These are phyloP conservation scores for Lophura nycthemera DNA, from an alignment of 2,113 vertebrate species.

Conservation along the genomic window DNA sequence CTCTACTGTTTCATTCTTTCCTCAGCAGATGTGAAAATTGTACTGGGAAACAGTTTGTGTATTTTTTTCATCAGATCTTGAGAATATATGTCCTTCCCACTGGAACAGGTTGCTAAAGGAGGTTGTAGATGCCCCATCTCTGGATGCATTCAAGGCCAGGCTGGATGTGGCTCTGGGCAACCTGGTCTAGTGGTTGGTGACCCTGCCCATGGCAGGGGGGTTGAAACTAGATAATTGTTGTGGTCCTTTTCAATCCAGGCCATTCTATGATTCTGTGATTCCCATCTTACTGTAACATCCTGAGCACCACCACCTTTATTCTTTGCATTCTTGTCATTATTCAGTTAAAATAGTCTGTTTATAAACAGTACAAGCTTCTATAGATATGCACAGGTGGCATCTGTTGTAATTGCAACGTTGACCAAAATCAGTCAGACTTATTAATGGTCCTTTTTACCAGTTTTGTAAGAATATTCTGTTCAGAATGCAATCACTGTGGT, in stretches of 20 bases:
- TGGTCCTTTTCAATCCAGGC: too few species aligned
- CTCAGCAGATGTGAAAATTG: not conserved
- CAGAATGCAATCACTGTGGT: not conserved
- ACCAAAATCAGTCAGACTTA: not conserved
- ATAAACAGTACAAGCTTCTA: not conserved
- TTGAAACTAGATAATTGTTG: too few species aligned
- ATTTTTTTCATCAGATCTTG: accelerated
- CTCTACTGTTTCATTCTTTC: conserved; percentile 28
- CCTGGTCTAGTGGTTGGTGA: too few species aligned
- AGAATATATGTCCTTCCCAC: not conserved
- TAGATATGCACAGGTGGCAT: not conserved
- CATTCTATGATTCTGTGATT: too few species aligned
- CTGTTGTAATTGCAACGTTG: not conserved
- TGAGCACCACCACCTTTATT: not conserved
- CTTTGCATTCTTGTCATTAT: not conserved
- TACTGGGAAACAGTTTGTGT: not conserved
- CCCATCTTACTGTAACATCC: not conserved
- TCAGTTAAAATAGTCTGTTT: not conserved
- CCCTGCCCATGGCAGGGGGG: too few species aligned
- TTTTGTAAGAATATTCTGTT: not conserved
- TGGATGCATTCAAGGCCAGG: too few species aligned
- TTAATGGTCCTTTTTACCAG: not conserved
- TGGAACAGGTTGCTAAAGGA: too few species aligned
- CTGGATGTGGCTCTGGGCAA: too few species aligned
- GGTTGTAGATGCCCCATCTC: too few species aligned